Conservation (phyloP, 1,140 invertebrate species). For the Scaptodrosophila lebanonensis region DNA sequence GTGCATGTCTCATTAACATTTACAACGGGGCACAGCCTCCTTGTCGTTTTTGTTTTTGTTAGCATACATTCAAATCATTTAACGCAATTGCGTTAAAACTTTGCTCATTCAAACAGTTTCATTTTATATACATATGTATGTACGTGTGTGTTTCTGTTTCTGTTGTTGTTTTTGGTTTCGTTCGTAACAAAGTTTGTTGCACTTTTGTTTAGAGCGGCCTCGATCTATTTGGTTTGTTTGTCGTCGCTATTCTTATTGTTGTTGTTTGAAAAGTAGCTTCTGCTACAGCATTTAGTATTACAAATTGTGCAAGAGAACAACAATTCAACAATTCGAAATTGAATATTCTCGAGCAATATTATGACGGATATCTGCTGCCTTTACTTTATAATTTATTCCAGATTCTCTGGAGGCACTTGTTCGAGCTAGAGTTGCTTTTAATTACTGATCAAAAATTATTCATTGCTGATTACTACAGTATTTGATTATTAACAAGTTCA, state of each 20-base stretch:
- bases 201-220: conserved; percentile 36
- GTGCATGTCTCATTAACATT: conserved; percentile 47
- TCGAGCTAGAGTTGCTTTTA: too few species aligned
- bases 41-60: neutral
- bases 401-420: too few species aligned
- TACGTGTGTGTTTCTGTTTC: conserved; percentile 15
- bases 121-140: conserved; percentile 14
- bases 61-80: conserved; percentile 43
- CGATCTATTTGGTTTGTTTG: conserved; percentile 28
- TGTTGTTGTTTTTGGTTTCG: conserved; percentile 6
- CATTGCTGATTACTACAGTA: too few species aligned
- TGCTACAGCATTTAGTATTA: conserved; percentile 23
- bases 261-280: neutral
- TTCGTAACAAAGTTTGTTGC: conserved; percentile 49
- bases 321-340: too few species aligned
- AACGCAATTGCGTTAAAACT: conserved; percentile 71
- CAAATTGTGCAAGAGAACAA: too few species aligned
- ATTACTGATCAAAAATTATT: too few species aligned
- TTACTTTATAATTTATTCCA: too few species aligned
- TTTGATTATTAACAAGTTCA: too few species aligned
- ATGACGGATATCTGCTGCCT: too few species aligned
- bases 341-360: too few species aligned
- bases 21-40: conserved; percentile 26
- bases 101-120: conserved; percentile 30
- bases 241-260: conserved; percentile 1